Conservation (phyloP, 2,888 invertebrate genomes). For the Cyrtodaria siliqua region DNA sequence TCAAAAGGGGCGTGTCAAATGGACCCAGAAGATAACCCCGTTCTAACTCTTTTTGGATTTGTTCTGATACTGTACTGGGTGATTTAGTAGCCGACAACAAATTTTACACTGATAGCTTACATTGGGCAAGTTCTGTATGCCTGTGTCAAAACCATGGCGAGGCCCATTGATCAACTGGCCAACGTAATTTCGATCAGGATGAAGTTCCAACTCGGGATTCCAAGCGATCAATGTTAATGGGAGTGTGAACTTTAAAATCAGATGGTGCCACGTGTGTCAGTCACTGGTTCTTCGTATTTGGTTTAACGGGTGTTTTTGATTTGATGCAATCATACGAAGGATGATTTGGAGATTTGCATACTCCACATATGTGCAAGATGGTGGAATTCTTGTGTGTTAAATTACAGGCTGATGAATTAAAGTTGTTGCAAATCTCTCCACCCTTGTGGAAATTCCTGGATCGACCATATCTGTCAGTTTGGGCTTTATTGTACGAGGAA, state of each 20-base stretch:
- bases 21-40: constrained; percentile 56
- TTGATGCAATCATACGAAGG: no score
- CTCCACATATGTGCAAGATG: no score
- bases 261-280: no score
- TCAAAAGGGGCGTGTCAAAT: constrained; percentile 32
- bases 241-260: not conserved
- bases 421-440: no score
- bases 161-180: constrained; percentile 1
- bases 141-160: constrained; percentile 13
- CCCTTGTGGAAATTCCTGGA: no score
- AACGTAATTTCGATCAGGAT: constrained; percentile 12
- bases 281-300: no score
- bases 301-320: no score
- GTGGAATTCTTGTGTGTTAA: no score
- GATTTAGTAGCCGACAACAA: constrained; percentile 38
- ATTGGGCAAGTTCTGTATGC: not conserved
- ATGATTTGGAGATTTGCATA: no score
- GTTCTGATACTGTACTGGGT: constrained; percentile 20
- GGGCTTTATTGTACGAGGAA: no score
- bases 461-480: no score
- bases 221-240: constrained; percentile 9
- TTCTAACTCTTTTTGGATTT: constrained; percentile 43
- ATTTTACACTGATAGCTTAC: constrained; percentile 35
- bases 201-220: constrained; percentile 1
- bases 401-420: no score